These are phyloP conservation scores for Rhamphomyia laevipes DNA, from an alignment of 2,888 invertebrate species.

Conservation along the genomic window DNA sequence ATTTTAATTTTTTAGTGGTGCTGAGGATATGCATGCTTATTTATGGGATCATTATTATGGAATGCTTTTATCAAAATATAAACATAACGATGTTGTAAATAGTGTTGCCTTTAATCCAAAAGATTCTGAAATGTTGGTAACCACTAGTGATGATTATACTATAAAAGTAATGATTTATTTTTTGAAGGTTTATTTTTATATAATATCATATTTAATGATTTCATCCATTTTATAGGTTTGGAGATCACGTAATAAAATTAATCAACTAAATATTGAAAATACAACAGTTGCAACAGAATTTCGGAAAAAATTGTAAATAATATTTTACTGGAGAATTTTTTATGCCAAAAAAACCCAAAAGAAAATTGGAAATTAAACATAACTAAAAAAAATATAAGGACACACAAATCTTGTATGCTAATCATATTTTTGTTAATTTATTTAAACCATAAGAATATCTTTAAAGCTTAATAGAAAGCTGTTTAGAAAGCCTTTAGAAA, in stretches of 20 bases:
- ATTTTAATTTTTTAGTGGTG: slow-evolving; percentile 47
- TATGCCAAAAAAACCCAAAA: too few species aligned
- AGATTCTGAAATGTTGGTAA: slow-evolving; percentile 69
- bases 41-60: slow-evolving; percentile 80
- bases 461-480: too few species aligned
- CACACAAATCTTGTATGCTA: too few species aligned
- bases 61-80: slow-evolving; percentile 59
- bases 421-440: too few species aligned
- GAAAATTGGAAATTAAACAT: too few species aligned
- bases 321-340: too few species aligned
- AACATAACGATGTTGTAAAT: slow-evolving; percentile 70
- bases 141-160: slow-evolving; percentile 68
- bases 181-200: too few species aligned
- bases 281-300: neutral
- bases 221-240: slow-evolving; percentile 9
- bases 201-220: too few species aligned
- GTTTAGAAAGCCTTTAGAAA: too few species aligned
- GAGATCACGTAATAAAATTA: slow-evolving; percentile 10
- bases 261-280: neutral
- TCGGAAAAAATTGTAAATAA: slow-evolving; percentile 1
- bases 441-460: too few species aligned
- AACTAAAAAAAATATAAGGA: too few species aligned
- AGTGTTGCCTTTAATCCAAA: slow-evolving; percentile 74
- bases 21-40: slow-evolving; percentile 72
- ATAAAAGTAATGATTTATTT: slow-evolving; percentile 43